phyloP scores from a whole-genome alignment of 2,888 invertebrate genomes.

The Pycnomerus fuliginosus region DNA sequence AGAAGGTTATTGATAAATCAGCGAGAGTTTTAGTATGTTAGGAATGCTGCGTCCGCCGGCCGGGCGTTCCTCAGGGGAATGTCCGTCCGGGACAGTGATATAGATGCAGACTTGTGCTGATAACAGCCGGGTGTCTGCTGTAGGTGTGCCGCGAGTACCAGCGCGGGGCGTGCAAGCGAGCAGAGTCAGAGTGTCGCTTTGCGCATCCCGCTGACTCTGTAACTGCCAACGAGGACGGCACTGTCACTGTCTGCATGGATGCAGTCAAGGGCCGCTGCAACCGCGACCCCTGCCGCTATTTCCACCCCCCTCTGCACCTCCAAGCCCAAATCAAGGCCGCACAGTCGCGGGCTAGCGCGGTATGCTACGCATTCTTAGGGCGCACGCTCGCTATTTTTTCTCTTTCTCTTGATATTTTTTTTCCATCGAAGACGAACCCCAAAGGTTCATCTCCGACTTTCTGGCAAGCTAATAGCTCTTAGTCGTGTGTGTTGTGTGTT shows the following conservation, averaged over 20 bases:
- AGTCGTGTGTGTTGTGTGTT: slow-evolving; percentile 30
- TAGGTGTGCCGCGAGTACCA: slow-evolving; percentile 98
- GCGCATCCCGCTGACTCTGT: slow-evolving; percentile 98
- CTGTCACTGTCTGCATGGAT: slow-evolving; percentile 99
- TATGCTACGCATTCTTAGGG: slow-evolving; percentile 69
- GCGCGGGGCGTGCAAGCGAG: slow-evolving; percentile 97
- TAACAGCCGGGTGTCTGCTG: slow-evolving; percentile 56
- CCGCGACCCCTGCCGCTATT: slow-evolving; percentile 99
- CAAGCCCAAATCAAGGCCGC: slow-evolving; percentile 98
- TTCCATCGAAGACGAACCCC: slow-evolving; percentile 1
- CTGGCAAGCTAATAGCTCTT: slow-evolving; percentile 38
- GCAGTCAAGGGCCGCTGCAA: slow-evolving; percentile 98
- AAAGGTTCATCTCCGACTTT: slow-evolving; percentile 15
- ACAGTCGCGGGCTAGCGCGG: slow-evolving; percentile 90
- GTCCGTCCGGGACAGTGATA: slow-evolving; percentile 26
- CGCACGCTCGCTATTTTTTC: slow-evolving; percentile 51
- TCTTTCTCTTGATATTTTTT: slow-evolving; percentile 30
- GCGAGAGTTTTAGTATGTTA: not conserved
- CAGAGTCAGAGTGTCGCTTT: slow-evolving; percentile 97
- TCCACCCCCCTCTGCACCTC: slow-evolving; percentile 99
- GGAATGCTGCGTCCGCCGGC: slow-evolving; percentile 27
- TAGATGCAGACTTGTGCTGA: slow-evolving; percentile 47
- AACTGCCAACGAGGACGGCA: slow-evolving; percentile 96
- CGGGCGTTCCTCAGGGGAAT: slow-evolving; percentile 9
- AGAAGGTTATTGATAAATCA: slow-evolving; percentile 47